Base-by-base conservation (phyloP, 2,888 invertebrate genomes). In the Dryomyza anilis region DNA sequence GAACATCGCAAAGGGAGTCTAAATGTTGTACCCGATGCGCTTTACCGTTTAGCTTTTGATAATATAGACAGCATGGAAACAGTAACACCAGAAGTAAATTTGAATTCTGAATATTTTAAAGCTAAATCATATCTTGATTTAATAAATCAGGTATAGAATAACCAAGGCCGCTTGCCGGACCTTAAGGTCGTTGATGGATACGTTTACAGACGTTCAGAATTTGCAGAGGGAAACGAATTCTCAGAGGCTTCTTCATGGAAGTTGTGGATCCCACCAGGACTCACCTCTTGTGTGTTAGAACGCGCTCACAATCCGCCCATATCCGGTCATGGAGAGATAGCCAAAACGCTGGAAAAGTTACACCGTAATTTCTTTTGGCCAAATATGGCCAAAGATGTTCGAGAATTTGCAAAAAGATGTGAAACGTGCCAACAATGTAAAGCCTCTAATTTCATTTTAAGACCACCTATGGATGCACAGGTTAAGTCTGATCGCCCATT, bases 251-350 rank as follows among this genome's bases (percentile, higher is more conserved):
- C 55, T 6, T n/a, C 65, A 2, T 68, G 67, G 68, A 68, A 68
- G 48, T 55, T 70, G 10, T 68, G 70, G 70, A 55, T 70, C 4
- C 66, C 66, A 3, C 23, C 10, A 21, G n/a, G n/a, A n/a, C n/a
- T n/a, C n/a, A n/a, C n/a, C n/a, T n/a, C n/a, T n/a, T n/a, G n/a
- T n/a, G n/a, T 55, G 12, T 59, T 67, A 12, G 25, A 43, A 4
- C 19, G 39, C 27, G 56, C 62, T 8, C 64, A 67, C 23, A 19
- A 25, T 14, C 53, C 52, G 1, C 56, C 56, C 2, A 58, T 48
- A 14, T 16, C 60, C n/a, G 57, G 62, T 1, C 64, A 67, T 30
- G 30, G 57, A 7, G 64, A 62, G 2, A 62, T 65, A 10, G 62
- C 45, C 0, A 67, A 67, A 45, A 65, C 67, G 1, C 6, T 65